A percentile compares a stretch with the other conserved stretches of the same genome.
Conservation (phyloP, 2,888 invertebrate genomes). For the Chirona hameri region DNA sequence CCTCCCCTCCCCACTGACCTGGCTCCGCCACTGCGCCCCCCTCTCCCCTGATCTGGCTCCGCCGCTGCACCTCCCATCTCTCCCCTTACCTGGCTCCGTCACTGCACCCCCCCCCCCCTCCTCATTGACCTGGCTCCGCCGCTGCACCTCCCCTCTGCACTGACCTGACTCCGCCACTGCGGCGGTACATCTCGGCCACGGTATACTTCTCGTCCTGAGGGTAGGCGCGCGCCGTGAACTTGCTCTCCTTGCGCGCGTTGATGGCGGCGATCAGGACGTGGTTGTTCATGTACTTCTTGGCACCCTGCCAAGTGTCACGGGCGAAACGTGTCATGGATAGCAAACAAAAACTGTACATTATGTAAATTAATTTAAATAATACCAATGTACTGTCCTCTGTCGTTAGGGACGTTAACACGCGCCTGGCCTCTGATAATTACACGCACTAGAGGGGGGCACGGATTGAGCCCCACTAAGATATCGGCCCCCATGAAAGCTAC, state of each 20-base stretch:
- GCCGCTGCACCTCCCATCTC: no score
- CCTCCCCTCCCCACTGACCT: no score
- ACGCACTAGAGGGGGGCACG: no score
- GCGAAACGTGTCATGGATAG: no score
- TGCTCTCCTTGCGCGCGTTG: conserved; percentile 46
- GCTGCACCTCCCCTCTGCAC: no score
- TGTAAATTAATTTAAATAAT: no score
- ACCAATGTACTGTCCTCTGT: no score
- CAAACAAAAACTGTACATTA: no score
- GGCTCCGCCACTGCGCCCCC: background rate
- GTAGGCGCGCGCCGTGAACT: conserved; percentile 50
- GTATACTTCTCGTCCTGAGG: conserved; percentile 46
- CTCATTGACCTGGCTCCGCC: background rate
- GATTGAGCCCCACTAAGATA: no score
- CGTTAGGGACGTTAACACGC: no score
- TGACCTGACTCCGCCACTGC: background rate
- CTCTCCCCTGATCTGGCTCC: background rate
- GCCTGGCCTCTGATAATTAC: no score
- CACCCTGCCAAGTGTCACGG: background rate
- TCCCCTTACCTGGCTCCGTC: background rate
- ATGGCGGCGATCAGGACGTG: conserved; percentile 45
- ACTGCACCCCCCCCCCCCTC: background rate
- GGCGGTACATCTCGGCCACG: conserved; percentile 34
- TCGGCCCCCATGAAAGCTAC: no score
- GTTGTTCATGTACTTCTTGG: conserved; percentile 42